phyloP scores from a whole-genome alignment of 2,113 vertebrate genomes.

The Fukomys damarensis region DNA sequence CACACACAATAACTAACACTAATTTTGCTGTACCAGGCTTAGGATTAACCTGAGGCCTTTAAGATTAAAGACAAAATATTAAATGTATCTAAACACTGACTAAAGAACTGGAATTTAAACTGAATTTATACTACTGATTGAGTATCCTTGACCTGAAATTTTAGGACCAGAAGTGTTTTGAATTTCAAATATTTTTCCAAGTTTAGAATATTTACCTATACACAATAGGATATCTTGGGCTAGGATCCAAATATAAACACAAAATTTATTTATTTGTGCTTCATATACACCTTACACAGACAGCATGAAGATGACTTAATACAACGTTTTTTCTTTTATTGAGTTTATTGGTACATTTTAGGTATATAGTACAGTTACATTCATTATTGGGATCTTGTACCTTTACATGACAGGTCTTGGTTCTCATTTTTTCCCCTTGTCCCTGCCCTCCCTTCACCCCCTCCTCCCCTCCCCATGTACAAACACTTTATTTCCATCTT shows the following conservation, averaged over 20 bases:
- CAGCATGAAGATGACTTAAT: background rate
- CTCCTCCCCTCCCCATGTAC: no score
- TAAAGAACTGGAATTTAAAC: conserved; percentile 50
- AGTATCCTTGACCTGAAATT: background rate
- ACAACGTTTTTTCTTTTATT: background rate
- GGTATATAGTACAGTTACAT: no score
- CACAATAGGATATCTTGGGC: background rate
- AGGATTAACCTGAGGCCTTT: conserved; percentile 7
- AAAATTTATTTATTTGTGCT: background rate
- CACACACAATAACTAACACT: background rate
- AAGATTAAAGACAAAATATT: background rate
- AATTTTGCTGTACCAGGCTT: background rate
- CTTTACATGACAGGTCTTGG: no score
- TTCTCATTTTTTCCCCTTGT: no score
- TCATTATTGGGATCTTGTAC: no score
- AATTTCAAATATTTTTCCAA: background rate
- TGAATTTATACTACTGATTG: background rate
- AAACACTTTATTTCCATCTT: no score
- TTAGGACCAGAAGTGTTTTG: background rate
- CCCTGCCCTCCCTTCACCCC: no score
- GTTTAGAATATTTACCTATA: background rate
- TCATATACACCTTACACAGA: background rate
- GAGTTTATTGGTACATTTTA: no score
- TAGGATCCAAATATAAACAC: background rate
- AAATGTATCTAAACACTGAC: background rate